phyloP scores from a whole-genome alignment of 2,797 vertebrate species.

The Kryptolebias ocellatus region DNA sequence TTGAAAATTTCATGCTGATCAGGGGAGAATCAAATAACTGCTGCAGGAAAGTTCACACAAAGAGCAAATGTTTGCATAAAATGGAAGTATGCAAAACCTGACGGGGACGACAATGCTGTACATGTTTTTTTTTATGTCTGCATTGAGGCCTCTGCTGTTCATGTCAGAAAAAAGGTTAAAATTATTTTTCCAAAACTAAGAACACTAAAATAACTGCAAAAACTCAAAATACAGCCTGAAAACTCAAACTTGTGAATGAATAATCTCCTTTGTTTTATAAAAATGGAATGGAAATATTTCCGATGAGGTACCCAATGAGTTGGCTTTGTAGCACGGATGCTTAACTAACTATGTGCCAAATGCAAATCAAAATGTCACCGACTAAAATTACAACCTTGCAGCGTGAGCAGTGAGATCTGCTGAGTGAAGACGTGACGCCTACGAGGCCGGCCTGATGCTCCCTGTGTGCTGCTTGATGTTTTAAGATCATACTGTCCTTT shows the following conservation, averaged over 20 bases:
- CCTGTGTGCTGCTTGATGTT: conserved; percentile 15
- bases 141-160: neutral
- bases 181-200: neutral
- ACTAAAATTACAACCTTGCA: conserved; percentile 56
- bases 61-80: conserved; percentile 47
- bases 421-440: conserved; percentile 38
- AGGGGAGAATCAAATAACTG: neutral
- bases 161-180: neutral
- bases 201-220: neutral
- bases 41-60: conserved; percentile 14
- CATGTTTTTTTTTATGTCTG: neutral
- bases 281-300: conserved; percentile 42
- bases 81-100: conserved; percentile 37
- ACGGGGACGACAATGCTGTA: conserved; percentile 5
- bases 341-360: conserved; percentile 62
- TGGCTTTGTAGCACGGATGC: conserved; percentile 66
- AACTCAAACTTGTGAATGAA: conserved; percentile 36
- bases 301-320: conserved; percentile 65
- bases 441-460: conserved; percentile 22
- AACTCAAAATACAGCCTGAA: neutral
- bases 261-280: conserved; percentile 54
- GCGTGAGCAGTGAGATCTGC: conserved; percentile 47
- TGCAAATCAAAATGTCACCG: conserved; percentile 66
- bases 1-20: neutral
- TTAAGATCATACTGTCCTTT: conserved; percentile 9